Conservation (phyloP, 2,113 vertebrate genomes). For the rat (Rattus norvegicus) region GRCr8 NC_086039.1:39942001-39942500, state of each 20-base stretch:
- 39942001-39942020: not conserved
- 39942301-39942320: not conserved
- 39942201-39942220: not conserved
- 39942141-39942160: not conserved
- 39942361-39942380: not conserved
- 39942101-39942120: not conserved
- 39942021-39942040: not conserved
- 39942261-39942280: not conserved
- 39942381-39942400: not conserved
- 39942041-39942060: not conserved
- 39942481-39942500: not conserved
- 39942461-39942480: not conserved
- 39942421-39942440: not conserved
- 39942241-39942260: not conserved
- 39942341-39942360: not conserved
- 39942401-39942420: not conserved
- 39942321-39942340: not conserved
- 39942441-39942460: not conserved
- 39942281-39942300: not conserved
- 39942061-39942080: not conserved
- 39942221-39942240: not conserved
- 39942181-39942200: not conserved
- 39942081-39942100: not conserved
- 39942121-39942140: not conserved
- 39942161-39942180: not conserved